phyloP scores from a whole-genome alignment of 2,888 invertebrate species.

The Dynastes hyllus region DNA sequence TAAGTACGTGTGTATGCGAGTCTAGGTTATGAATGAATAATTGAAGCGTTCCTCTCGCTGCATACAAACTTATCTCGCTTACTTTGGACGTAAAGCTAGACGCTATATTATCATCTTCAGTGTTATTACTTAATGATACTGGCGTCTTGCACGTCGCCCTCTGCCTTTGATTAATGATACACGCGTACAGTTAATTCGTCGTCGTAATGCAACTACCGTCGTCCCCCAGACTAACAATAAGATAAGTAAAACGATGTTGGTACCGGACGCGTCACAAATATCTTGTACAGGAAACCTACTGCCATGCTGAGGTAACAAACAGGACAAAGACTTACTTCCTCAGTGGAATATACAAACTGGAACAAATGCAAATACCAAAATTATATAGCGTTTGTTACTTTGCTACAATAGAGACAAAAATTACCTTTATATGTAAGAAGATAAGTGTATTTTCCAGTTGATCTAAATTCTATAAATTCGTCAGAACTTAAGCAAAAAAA shows the following conservation, averaged over 20 bases:
- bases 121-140: conserved; percentile 19
- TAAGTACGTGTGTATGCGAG: too few relatives aligned
- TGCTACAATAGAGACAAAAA: too few relatives aligned
- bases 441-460: too few relatives aligned
- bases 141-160: not conserved
- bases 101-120: conserved; percentile 22
- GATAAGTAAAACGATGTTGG: not conserved
- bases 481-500: too few relatives aligned
- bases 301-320: not conserved
- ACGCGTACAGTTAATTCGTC: conserved; percentile 1
- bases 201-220: conserved; percentile 5
- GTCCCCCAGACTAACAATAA: not conserved
- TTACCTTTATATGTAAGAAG: too few relatives aligned
- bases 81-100: conserved; percentile 3
- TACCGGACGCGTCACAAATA: not conserved
- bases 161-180: not conserved
- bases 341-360: too few relatives aligned
- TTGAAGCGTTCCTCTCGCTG: not conserved
- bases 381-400: too few relatives aligned
- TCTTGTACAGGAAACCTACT: not conserved
- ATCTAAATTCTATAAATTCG: too few relatives aligned
- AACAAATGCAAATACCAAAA: too few relatives aligned
- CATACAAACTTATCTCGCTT: conserved; percentile 16
- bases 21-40: conserved; percentile 1
- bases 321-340: not conserved